phyloP scores from a whole-genome alignment of 2,113 vertebrate species.

The Osmerus mordax region DNA sequence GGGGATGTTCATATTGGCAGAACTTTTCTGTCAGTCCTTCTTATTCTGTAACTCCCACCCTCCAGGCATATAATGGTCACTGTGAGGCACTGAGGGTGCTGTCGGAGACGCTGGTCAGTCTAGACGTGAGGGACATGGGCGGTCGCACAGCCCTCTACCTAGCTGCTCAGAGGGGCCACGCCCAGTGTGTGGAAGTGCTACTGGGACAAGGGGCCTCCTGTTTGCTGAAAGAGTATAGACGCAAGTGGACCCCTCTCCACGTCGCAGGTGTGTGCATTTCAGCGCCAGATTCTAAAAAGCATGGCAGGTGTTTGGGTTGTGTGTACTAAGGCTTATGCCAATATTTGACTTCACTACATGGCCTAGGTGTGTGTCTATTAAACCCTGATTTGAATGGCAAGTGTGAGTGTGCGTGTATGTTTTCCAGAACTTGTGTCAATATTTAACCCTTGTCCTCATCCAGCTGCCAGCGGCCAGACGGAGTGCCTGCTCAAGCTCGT shows the following conservation, averaged over 20 bases:
- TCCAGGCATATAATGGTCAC: constrained; percentile 92
- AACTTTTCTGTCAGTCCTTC: background rate
- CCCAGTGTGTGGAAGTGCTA: constrained; percentile 86
- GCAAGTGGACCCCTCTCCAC: constrained; percentile 86
- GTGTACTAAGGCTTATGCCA: no score
- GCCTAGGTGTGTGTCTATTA: no score
- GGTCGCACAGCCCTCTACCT: constrained; percentile 89
- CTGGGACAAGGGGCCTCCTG: constrained; percentile 86
- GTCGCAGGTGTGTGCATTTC: constrained; percentile 76
- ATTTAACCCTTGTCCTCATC: background rate
- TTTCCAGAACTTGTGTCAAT: background rate
- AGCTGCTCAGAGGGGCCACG: constrained; percentile 83
- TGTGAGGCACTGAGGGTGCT: constrained; percentile 90
- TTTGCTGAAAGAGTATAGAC: constrained; percentile 80
- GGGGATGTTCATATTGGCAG: no score
- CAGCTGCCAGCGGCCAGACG: constrained; percentile 88
- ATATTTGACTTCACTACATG: no score
- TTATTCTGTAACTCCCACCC: background rate
- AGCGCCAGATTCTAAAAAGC: no score
- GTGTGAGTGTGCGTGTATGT: background rate
- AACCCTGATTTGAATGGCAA: no score
- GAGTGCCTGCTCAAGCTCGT: constrained; percentile 92
- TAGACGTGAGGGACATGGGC: constrained; percentile 85
- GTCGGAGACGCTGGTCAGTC: constrained; percentile 90
- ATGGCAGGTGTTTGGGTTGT: background rate